Base-by-base conservation (phyloP, 2,888 invertebrate species). In the Lysandra coridon region DNA sequence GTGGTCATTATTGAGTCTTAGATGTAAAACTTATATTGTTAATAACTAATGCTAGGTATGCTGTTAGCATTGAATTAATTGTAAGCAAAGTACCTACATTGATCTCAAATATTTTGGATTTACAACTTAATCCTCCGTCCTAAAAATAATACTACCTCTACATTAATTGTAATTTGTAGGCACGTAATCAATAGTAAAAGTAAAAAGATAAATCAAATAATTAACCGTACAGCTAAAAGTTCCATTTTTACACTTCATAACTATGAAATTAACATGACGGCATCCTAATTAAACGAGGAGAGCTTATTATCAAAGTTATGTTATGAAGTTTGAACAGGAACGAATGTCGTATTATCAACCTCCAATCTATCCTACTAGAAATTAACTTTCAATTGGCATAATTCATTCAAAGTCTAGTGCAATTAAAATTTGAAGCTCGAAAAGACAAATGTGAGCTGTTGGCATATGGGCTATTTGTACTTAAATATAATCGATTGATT, bases 391-490 rank as follows among this genome's bases (percentile, higher is more conserved):
- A 37, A 37, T 37, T 69, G 69, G 17, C 33, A 69, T 37, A 69
- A 33, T 69, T 69, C 37, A 69, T 69, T 69, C 69, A 69, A 37
- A 69, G 69, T 37, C 69, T 69, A 33, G 69, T 12, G 33, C 33
- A 69, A 69, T 69, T 69, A 30, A 33, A 69, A 69, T 69, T 69
- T 14, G 69, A 33, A 69, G 69, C 33, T 10, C 14, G 69, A 69
- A 37, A 33, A 64, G 30, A 14, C 33, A 69, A 69, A 85, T 85
- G 83, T 86, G 87, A 69, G 4, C 64, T 30, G 12, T 12, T 30
- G 64, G 30, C 12, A 30, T 64, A 64, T 44, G 44, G n/a, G 74
- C 30, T 49, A 14, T 75, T 75, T 49, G 23, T 49, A 10, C n/a
- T 75, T 40, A 40, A 6, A 7, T 49, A 30, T 75, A 44, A 44